Percentiles rank a stretch among this genome's conserved stretches.
phyloP scores from a whole-genome alignment of 1,140 invertebrate genomes.

The Sogatella furcifera region DNA sequence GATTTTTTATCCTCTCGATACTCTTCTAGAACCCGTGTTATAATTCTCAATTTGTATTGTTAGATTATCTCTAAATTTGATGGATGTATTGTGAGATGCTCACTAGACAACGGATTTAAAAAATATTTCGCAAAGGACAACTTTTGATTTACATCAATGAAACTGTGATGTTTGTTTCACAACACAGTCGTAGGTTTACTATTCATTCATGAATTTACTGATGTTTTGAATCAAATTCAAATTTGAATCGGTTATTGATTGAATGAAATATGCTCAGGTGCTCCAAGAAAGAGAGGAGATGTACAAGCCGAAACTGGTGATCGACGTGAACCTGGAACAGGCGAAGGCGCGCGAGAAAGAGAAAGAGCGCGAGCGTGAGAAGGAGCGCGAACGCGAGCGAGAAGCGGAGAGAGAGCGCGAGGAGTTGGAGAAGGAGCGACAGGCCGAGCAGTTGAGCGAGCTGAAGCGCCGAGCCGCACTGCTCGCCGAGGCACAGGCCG shows the following conservation, averaged over 20 bases:
- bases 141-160: too few relatives aligned
- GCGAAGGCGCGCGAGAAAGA: conserved; percentile 42
- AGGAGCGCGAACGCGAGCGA: conserved; percentile 33
- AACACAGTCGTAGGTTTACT: too few relatives aligned
- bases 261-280: conserved; percentile 44
- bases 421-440: conserved; percentile 29
- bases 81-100: too few relatives aligned
- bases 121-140: too few relatives aligned
- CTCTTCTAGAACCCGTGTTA: too few relatives aligned
- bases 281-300: conserved; percentile 68
- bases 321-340: conserved; percentile 49
- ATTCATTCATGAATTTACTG: too few relatives aligned
- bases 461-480: conserved; percentile 32
- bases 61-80: too few relatives aligned
- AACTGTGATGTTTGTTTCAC: too few relatives aligned
- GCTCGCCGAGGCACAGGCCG: conserved; percentile 9
- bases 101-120: too few relatives aligned
- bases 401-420: conserved; percentile 37
- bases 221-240: too few relatives aligned
- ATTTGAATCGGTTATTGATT: conserved; percentile 1
- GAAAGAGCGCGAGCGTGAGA: conserved; percentile 37
- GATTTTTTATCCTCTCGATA: too few relatives aligned
- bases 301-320: conserved; percentile 68
- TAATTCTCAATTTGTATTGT: too few relatives aligned
- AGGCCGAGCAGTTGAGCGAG: conserved; percentile 26